Percentiles rank a stretch among this genome's conserved stretches.
Evolutionary conservation across 1,140 invertebrate species (phyloP).

Genomic region (Drosophila sp.): DNA sequence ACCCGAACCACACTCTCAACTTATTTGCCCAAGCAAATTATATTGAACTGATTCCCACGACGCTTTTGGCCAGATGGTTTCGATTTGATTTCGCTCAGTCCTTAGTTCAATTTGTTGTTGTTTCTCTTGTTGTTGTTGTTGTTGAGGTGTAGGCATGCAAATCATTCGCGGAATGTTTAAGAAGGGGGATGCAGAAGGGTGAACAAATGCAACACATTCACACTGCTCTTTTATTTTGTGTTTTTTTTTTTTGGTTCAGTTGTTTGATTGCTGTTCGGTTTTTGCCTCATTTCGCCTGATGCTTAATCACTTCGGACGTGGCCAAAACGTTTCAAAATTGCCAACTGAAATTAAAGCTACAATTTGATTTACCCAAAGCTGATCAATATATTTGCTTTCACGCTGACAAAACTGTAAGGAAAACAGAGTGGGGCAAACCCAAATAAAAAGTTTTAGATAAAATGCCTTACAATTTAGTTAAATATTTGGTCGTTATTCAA

Average conservation of each 20-base stretch:
- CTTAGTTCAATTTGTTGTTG: conserved; percentile 51
- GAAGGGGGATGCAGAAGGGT: conserved; percentile 12
- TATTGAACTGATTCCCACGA: conserved; percentile 83
- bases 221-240: conserved; percentile 36
- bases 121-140: conserved; percentile 22
- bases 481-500: too few relatives aligned
- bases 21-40: conserved; percentile 73
- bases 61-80: conserved; percentile 74
- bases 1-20: conserved; percentile 45
- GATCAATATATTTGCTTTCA: neutral
- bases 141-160: conserved; percentile 61
- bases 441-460: neutral
- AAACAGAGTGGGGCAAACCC: neutral
- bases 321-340: conserved; percentile 55
- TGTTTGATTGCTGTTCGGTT: conserved; percentile 39
- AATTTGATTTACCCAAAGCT: neutral
- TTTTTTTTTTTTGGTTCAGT: conserved; percentile 22
- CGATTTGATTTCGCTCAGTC: conserved; percentile 73
- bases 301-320: conserved; percentile 53
- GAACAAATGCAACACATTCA: conserved; percentile 60
- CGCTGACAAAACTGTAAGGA: neutral
- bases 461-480: too few relatives aligned
- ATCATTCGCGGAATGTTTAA: conserved; percentile 73
- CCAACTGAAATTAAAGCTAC: conserved; percentile 13
- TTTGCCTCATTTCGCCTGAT: conserved; percentile 31